Evolutionary conservation across 2,888 invertebrate species (phyloP).

Genomic region (Penaeus monodon): DNA sequence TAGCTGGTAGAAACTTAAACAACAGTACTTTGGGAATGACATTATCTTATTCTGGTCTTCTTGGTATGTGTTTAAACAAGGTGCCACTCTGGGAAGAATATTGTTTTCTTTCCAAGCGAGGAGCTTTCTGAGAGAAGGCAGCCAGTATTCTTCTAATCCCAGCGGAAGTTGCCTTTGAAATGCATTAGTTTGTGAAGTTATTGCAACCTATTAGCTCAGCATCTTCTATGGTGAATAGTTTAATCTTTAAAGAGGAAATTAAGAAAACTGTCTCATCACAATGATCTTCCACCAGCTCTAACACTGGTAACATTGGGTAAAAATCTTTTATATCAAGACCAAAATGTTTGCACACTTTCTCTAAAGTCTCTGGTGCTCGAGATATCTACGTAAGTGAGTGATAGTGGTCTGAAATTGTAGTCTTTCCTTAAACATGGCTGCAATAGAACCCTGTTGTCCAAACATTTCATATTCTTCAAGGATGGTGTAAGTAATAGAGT

Average conservation of each 20-base stretch:
- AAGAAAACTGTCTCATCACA: constrained; percentile 2
- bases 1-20: background rate
- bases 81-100: background rate
- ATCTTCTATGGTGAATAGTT: background rate
- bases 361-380: background rate
- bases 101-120: constrained; percentile 7
- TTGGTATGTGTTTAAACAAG: background rate
- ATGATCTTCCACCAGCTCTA: background rate
- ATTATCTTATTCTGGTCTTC: constrained; percentile 7
- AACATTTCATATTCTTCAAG: constrained; percentile 8
- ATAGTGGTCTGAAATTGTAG: background rate
- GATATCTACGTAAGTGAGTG: constrained; percentile 24
- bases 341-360: background rate
- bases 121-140: constrained; percentile 14
- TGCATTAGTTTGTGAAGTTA: constrained; percentile 5
- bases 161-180: constrained; percentile 25
- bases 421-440: background rate
- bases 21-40: constrained; percentile 2
- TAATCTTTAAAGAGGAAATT: constrained; percentile 9
- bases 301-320: constrained; percentile 24
- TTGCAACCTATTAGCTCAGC: constrained; percentile 21
- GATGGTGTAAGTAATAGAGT: constrained; percentile 6
- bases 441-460: background rate
- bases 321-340: background rate
- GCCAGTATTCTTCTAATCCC: constrained; percentile 34